These are phyloP conservation scores for Alces alces DNA, from an alignment of 2,113 vertebrate species.

Conservation along the genomic window DNA sequence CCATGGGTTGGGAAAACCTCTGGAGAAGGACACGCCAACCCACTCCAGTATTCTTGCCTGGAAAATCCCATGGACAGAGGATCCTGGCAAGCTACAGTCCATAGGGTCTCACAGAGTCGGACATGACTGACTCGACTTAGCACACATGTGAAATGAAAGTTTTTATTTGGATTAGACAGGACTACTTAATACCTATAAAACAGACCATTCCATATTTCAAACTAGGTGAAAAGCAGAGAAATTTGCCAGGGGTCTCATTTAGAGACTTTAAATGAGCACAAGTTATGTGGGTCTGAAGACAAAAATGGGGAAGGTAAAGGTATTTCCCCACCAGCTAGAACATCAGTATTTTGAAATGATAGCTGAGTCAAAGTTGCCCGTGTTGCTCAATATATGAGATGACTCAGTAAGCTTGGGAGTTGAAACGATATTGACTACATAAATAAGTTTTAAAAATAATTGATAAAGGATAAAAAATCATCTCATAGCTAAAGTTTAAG, in stretches of 20 bases:
- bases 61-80: not conserved
- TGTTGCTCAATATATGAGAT: not conserved
- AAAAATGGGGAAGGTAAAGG: not conserved
- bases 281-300: not conserved
- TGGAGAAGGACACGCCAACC: not conserved
- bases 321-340: not conserved
- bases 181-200: not conserved
- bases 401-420: not conserved
- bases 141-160: not conserved
- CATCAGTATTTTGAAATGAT: not conserved
- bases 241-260: not conserved
- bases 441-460: not conserved
- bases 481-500: not conserved
- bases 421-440: not conserved
- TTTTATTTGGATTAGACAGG: not conserved
- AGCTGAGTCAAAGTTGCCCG: not conserved
- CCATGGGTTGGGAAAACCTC: not conserved
- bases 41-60: not conserved
- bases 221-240: not conserved
- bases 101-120: accelerated
- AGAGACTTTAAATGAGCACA: not conserved
- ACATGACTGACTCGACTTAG: not conserved
- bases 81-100: not conserved
- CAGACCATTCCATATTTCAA: not conserved
- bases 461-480: not conserved